Evolutionary conservation across 2,888 invertebrate species (phyloP).

Genomic region (Agriotes lineatus): DNA sequence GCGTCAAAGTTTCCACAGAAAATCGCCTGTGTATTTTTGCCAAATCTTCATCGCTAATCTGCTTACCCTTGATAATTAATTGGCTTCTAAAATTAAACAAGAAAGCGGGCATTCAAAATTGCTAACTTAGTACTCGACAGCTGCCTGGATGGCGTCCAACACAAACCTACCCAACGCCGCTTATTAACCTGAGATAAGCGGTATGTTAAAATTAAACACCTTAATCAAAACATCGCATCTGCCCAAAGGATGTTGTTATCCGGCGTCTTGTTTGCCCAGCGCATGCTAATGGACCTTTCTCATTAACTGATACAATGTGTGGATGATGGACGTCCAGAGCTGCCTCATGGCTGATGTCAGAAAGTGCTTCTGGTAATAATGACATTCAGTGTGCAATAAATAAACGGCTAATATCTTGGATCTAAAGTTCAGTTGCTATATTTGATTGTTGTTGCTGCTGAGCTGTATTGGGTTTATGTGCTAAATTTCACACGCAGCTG

Average conservation of each 20-base stretch:
- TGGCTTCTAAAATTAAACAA: slow-evolving; percentile 37
- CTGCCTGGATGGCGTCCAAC: slow-evolving; percentile 46
- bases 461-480: no score
- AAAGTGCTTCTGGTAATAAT: neutral
- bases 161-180: slow-evolving; percentile 37
- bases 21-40: slow-evolving; percentile 14
- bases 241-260: slow-evolving; percentile 22
- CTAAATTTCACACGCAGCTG: no score
- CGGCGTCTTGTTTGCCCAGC: slow-evolving; percentile 25
- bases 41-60: slow-evolving; percentile 37
- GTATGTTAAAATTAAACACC: slow-evolving; percentile 36
- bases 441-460: no score
- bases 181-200: slow-evolving; percentile 43
- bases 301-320: neutral
- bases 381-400: no score
- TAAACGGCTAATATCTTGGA: no score
- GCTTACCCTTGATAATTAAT: slow-evolving; percentile 45
- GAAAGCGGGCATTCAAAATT: slow-evolving; percentile 40
- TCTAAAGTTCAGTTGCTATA: no score
- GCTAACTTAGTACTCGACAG: slow-evolving; percentile 46
- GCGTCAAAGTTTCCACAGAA: neutral
- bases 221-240: slow-evolving; percentile 32
- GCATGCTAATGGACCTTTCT: slow-evolving; percentile 13
- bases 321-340: neutral
- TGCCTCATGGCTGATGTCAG: neutral